These are phyloP conservation scores for Lithophane leautieri DNA, from an alignment of 2,888 invertebrate species.

Conservation along the genomic window DNA sequence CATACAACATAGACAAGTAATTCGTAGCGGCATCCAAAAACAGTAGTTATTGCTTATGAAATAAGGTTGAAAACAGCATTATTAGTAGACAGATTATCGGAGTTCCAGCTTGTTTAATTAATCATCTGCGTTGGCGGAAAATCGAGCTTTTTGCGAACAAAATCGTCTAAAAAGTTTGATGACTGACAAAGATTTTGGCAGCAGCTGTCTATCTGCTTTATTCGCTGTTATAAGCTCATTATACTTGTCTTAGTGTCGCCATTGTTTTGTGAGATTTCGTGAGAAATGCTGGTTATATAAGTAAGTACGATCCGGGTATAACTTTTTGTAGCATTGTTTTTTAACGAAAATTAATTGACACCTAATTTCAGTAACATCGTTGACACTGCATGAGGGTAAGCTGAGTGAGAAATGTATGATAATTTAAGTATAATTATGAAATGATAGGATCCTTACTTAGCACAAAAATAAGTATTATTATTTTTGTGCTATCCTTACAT, in stretches of 20 bases:
- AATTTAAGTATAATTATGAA: too few relatives aligned
- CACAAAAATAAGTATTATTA: too few relatives aligned
- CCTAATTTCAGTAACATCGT: neutral
- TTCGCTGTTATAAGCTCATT: constrained; percentile 59
- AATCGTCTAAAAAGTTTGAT: constrained; percentile 80
- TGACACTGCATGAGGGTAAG: neutral
- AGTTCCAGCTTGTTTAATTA: constrained; percentile 81
- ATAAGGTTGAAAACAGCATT: constrained; percentile 45
- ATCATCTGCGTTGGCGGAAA: constrained; percentile 84
- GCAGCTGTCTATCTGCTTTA: constrained; percentile 64
- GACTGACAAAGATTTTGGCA: constrained; percentile 74
- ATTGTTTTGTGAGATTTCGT: constrained; percentile 37
- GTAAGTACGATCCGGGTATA: neutral
- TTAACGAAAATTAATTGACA: neutral
- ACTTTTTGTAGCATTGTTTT: neutral
- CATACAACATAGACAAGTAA: constrained; percentile 33
- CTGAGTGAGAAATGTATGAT: neutral
- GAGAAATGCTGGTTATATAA: constrained; percentile 9
- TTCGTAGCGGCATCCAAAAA: constrained; percentile 20
- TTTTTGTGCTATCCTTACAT: too few relatives aligned
- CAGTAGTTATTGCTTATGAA: constrained; percentile 8
- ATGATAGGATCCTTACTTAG: too few relatives aligned
- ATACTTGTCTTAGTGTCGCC: constrained; percentile 53
- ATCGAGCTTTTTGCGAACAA: constrained; percentile 84
- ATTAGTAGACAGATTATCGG: constrained; percentile 32